Evolutionary conservation across 2,797 vertebrate species (phyloP).

Genomic region (Cuniculus paca): DNA sequence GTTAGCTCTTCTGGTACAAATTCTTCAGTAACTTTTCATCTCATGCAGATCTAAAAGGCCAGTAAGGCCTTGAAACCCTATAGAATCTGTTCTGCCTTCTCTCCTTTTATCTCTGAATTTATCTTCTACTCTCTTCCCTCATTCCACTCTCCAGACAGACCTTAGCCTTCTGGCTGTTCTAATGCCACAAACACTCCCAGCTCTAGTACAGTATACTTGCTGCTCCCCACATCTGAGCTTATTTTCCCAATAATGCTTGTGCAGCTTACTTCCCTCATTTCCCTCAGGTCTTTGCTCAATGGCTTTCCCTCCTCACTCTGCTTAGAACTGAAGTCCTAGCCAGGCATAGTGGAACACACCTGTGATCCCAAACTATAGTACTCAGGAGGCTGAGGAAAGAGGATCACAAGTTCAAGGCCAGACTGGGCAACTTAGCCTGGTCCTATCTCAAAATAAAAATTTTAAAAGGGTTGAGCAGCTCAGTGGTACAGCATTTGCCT

Average conservation of each 20-base stretch:
- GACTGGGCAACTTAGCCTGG: not conserved
- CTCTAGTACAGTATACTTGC: too few species aligned
- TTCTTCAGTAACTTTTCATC: not conserved
- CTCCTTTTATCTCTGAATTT: not conserved
- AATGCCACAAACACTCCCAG: not conserved
- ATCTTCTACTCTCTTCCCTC: not conserved
- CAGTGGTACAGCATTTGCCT: not conserved
- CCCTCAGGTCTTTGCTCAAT: not conserved
- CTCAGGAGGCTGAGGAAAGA: not conserved
- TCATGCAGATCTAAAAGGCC: not conserved
- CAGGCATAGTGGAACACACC: not conserved
- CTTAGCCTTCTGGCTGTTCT: not conserved
- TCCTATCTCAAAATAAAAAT: not conserved
- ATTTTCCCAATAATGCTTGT: not conserved
- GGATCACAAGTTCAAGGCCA: not conserved
- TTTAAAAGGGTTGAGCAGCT: not conserved
- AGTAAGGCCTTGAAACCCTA: not conserved
- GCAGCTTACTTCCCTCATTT: not conserved
- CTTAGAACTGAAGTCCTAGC: not conserved
- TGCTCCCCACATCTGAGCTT: not conserved
- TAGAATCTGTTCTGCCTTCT: not conserved
- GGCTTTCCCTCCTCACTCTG: not conserved
- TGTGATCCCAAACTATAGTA: not conserved
- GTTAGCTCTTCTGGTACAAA: not conserved
- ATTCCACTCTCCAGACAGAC: not conserved